phyloP scores from a whole-genome alignment of 2,797 vertebrate species.

The Periophthalmus magnuspinnatus region DNA sequence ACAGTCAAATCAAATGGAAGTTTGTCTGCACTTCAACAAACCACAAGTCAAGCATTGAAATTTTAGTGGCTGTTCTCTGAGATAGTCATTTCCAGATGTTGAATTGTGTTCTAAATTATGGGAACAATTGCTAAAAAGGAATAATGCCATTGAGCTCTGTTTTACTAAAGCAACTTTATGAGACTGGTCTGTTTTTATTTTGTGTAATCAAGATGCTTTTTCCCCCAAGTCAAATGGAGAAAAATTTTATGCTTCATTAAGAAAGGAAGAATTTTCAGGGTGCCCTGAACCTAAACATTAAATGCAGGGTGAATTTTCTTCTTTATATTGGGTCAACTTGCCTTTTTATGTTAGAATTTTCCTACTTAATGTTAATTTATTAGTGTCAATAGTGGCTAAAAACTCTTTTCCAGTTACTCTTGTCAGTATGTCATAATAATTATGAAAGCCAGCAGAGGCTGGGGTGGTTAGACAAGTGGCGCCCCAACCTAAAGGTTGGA shows the following conservation, averaged over 20 bases:
- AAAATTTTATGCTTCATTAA: background rate
- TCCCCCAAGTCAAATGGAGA: background rate
- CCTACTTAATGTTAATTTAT: background rate
- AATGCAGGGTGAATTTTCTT: background rate
- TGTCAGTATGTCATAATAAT: background rate
- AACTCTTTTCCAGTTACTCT: too few relatives aligned
- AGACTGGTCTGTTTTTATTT: background rate
- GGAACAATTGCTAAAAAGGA: constrained; percentile 11
- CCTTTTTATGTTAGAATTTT: background rate
- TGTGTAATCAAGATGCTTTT: background rate
- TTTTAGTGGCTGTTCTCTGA: constrained; percentile 20
- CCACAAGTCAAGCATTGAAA: constrained; percentile 11
- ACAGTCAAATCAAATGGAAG: background rate
- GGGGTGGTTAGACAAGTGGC: too few relatives aligned
- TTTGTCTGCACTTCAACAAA: constrained; percentile 12
- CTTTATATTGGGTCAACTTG: background rate
- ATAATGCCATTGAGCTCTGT: constrained; percentile 2
- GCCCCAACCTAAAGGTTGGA: too few relatives aligned
- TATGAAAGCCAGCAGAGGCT: too few relatives aligned
- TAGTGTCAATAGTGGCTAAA: background rate
- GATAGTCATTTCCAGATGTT: constrained; percentile 24
- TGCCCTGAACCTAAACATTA: background rate
- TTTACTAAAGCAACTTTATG: background rate
- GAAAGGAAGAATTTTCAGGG: background rate
- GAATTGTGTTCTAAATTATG: constrained; percentile 10